Conservation (phyloP, 2,888 invertebrate species). For the Adineta ricciae region DNA sequence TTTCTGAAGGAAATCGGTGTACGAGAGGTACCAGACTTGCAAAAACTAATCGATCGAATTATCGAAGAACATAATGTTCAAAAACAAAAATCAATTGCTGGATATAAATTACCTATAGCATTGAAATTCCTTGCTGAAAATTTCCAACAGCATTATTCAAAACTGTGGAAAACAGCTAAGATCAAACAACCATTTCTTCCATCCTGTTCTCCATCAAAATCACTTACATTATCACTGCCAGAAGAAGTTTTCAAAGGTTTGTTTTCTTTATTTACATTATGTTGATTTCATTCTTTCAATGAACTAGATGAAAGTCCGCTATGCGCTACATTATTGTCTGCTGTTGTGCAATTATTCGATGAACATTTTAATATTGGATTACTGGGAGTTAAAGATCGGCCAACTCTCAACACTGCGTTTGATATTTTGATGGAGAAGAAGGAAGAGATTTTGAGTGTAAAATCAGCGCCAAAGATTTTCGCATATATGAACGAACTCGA, state of each 20-base stretch:
- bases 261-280: not conserved
- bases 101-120: not conserved
- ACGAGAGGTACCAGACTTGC: not conserved
- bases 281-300: not conserved
- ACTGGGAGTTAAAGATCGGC: not conserved
- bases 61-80: not conserved
- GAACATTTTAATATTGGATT: not conserved
- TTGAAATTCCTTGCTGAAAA: not conserved
- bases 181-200: not conserved
- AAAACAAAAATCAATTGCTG: not conserved
- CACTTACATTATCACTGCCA: not conserved
- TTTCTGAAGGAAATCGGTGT: constrained; percentile 13
- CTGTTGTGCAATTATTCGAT: not conserved
- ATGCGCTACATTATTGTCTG: not conserved
- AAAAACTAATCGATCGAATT: not conserved
- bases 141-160: constrained; percentile 18
- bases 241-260: constrained; percentile 21
- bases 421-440: not conserved
- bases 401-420: not conserved
- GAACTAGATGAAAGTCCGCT: not conserved
- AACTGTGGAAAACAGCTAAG: not conserved
- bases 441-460: not conserved
- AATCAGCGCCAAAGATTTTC: not conserved
- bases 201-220: not conserved
- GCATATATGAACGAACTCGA: not conserved